Evolutionary conservation across 2,888 invertebrate species (phyloP), one percentile per base, ranked within the genome.

Genomic region (Ditylenchus weischeri): DNA sequence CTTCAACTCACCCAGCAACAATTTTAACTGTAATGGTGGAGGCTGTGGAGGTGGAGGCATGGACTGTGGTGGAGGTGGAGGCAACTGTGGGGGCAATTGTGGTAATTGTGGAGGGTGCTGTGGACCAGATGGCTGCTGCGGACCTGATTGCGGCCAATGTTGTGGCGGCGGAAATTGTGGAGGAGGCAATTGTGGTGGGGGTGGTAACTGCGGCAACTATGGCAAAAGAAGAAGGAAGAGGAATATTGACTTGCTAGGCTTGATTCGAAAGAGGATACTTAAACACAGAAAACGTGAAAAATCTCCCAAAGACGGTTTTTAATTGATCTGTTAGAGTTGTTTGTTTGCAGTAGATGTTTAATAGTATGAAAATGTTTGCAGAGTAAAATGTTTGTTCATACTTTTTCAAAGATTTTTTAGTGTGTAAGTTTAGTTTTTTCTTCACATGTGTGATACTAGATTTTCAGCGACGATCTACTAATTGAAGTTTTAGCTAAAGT

Each of bases 301-400:
- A 47, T 47, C 62, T 21, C 48, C 62, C 62, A 62, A 62, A 47
- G 62, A 62, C 49, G 62, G 62, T n/a, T 62, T 61, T 43, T 19
- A 62, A 29, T 29, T 29, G 29, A 29, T 29, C 29, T 29, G 29
- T 19, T 47, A 62, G 21, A 38, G 48, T 47, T 62, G 29, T 59
- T 59, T 36, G 35, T 59, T 54, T 18, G 29, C 18, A 54, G 29
- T 29, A 54, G 8, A 29, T 29, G 23, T 54, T 54, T 54, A 54
- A 54, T 29, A 18, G 13, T 2, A 54, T 8, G 10, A 10, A 23
- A 54, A 15, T 29, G 13, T 29, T 54, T 54, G 23, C 29, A 29
- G 29, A 29, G 29, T 29, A 29, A 29, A 29, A 29, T 29, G 29
- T 29, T 29, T 29, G n/a, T n/a, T 29, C 5, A 29, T 29, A 29